Base-by-base conservation (phyloP, 2,113 vertebrate species). In the Muntiacus muntjak region DNA sequence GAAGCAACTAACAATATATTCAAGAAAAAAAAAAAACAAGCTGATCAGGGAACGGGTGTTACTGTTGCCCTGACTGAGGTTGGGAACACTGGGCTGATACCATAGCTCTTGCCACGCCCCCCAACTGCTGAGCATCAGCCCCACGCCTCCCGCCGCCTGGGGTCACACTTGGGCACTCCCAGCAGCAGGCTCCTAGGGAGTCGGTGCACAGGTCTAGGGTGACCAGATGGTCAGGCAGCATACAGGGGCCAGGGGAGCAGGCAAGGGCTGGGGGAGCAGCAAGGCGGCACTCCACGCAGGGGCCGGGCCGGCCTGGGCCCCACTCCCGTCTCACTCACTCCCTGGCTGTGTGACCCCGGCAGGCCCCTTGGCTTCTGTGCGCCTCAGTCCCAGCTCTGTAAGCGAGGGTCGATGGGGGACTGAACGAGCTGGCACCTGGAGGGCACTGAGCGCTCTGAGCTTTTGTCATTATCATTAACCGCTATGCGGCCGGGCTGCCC, bases 401-500 rank as follows among this genome's bases (percentile, higher is more conserved):
- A 30, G 30, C 6, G 1, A 1, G 8, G 52, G 26, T 13, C 11
- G 30, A 14, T 15, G 60, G 28, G 45, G 16, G 7, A 33, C 13
- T 36, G 26, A 55, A 58, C 3, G 71, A 94, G 50, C 43, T 14
- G 11, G 43, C 2, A 6, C 5, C 13, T 0, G 16, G 0, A 33
- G 2, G 45, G 67, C 50, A 26, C 30, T 1, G 26, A 81, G 89
- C 9, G 57, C 54, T 9, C 9, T 33, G 52, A 17, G 58, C 47
- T 23, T 33, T 1, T 10, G 1, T 55, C 45, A n/a, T 4, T 36
- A 14, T 15, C 7, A 9, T 83, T 45, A 50, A 30, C 8, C 40
- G 12, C 13, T 0, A 1, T 15, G 15, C n/a, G 45, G 15, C 47
- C 0, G 6, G 45, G 21, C 8, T 43, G n/a, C 40, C 33, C 36